Evolutionary conservation across 2,797 vertebrate genomes (phyloP), one percentile per base, ranked within the genome.

Genomic region (Anolis apletophallus): DNA sequence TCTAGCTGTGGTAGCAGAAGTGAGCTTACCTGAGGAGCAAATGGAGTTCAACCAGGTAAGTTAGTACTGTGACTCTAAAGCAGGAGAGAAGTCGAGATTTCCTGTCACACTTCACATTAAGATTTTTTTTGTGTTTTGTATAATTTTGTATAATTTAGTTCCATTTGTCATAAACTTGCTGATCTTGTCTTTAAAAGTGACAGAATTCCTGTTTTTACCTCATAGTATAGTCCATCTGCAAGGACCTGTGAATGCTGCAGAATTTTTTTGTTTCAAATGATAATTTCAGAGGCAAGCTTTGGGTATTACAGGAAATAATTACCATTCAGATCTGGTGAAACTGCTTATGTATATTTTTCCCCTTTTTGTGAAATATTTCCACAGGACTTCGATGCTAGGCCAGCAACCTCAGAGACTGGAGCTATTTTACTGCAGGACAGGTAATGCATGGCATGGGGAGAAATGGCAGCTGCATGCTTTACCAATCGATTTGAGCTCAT

Each of bases 361-460:
- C 89, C 86, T 91, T 90, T 91, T 78, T 91, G 1, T 94, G 80
- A 91, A 93, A 90, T 95, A 88, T 95, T 95, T 94, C 85, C 84
- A 67, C 94, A 95, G 94, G 91, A 89, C 55, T 88, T 67, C 90
- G 91, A 88, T 89, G 74, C 83, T 90, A 90, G 89, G 90, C 85
- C 86, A 88, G 7, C 91, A 84, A 40, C 79, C 89, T 82, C 86
- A 80, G 90, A 92, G 87, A 90, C 32, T 82, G 92, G 91, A 55
- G 82, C 88, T 75, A 54, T 88, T 88, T 89, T 87, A 68, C 67
- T 26, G 1, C 80, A 78, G 80, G 86, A 91, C 93, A 94, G 94
- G 94, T 95, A 95, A 95, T 87, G 80, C 64, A 80, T 46, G 81
- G 46, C 59, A 40, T 23, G 36, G 46, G 36, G 72, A 68, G 21